A percentile compares a stretch with the other conserved stretches of the same genome.
Conservation (phyloP, 2,888 invertebrate species). For the Sinohyriopsis cumingii region DNA sequence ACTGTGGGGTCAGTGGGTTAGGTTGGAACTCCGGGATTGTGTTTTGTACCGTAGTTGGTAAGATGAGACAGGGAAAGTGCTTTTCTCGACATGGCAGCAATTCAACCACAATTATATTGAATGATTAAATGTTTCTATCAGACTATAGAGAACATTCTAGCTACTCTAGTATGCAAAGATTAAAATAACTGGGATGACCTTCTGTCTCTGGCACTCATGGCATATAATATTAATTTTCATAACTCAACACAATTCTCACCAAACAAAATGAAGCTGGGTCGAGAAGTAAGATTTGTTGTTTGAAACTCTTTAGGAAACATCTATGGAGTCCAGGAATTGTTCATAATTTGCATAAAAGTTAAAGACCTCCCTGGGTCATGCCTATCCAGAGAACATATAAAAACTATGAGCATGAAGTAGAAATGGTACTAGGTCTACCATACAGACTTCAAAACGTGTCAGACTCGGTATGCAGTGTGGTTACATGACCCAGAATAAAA, state of each 20-base stretch:
- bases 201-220: slow-evolving; percentile 19
- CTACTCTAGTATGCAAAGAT: slow-evolving; percentile 6
- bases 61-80: not conserved
- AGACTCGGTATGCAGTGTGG: too few relatives aligned
- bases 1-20: not conserved
- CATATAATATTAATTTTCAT: slow-evolving; percentile 23
- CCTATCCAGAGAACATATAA: too few relatives aligned
- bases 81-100: not conserved
- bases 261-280: slow-evolving; percentile 22
- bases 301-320: too few relatives aligned
- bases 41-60: not conserved
- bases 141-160: not conserved
- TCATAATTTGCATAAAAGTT: too few relatives aligned
- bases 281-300: slow-evolving; percentile 13
- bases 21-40: slow-evolving; percentile 1
- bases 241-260: slow-evolving; percentile 23
- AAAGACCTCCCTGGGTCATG: too few relatives aligned
- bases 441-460: too few relatives aligned
- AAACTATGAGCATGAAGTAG: too few relatives aligned
- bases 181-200: slow-evolving; percentile 30
- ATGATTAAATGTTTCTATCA: not conserved
- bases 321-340: too few relatives aligned
- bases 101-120: not conserved
- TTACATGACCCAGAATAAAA: too few relatives aligned
- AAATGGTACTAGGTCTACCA: too few relatives aligned